Conservation (phyloP, 1,140 invertebrate species). For the Nixonia krombeini region DNA sequence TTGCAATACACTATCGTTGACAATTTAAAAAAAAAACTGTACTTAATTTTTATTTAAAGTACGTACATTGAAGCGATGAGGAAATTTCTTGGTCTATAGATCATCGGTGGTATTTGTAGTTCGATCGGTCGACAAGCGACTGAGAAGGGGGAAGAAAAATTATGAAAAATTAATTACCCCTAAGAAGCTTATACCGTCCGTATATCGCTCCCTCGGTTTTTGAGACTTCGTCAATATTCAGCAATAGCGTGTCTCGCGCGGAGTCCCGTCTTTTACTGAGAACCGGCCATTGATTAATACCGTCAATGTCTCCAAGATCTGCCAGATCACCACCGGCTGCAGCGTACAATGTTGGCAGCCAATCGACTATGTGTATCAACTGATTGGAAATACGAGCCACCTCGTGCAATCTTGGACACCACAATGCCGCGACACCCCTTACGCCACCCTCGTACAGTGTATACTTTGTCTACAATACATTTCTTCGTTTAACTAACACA, state of each 20-base stretch:
- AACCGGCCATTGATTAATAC: slow-evolving; percentile 74
- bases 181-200: slow-evolving; percentile 68
- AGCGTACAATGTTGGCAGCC: slow-evolving; percentile 79
- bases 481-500: too few relatives aligned
- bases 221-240: slow-evolving; percentile 71
- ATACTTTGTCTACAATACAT: slow-evolving; percentile 78
- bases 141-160: slow-evolving; percentile 1
- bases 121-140: not conserved
- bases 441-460: slow-evolving; percentile 83
- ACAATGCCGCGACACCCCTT: slow-evolving; percentile 76
- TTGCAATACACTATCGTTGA: too few relatives aligned
- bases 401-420: slow-evolving; percentile 73
- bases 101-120: too few relatives aligned
- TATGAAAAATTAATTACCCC: slow-evolving; percentile 62
- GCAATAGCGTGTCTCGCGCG: slow-evolving; percentile 59
- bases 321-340: slow-evolving; percentile 72
- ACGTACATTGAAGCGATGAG: too few relatives aligned
- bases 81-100: too few relatives aligned
- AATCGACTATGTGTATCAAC: slow-evolving; percentile 80
- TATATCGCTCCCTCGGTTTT: slow-evolving; percentile 68
- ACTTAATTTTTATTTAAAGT: too few relatives aligned
- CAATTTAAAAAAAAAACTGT: too few relatives aligned
- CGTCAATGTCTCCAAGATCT: slow-evolving; percentile 73
- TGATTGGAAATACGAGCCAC: slow-evolving; percentile 69
- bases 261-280: slow-evolving; percentile 56